These are phyloP conservation scores for Semnopithecus entellus DNA, from an alignment of 2,113 vertebrate species.

Conservation along the genomic window DNA sequence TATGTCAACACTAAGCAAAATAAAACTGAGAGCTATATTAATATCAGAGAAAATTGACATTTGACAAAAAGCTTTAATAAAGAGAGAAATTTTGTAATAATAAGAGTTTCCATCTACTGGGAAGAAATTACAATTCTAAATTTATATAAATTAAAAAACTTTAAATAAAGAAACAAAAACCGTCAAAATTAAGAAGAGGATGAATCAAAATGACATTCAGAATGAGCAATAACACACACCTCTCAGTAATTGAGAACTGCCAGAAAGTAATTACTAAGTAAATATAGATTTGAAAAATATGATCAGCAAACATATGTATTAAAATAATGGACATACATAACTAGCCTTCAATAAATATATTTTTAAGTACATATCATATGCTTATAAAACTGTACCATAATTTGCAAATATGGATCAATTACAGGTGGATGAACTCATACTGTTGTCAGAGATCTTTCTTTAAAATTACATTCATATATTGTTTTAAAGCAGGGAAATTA, in stretches of 20 bases:
- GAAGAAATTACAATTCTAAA: neutral
- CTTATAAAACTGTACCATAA: neutral
- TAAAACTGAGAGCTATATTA: neutral
- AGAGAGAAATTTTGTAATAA: neutral
- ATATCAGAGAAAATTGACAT: neutral
- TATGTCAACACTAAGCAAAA: neutral
- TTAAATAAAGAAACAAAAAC: neutral
- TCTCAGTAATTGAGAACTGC: neutral
- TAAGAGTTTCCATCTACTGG: neutral
- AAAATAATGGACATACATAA: neutral
- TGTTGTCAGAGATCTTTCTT: neutral
- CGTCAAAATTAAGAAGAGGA: neutral
- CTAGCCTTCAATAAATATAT: neutral
- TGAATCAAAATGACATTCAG: neutral
- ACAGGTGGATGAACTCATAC: neutral
- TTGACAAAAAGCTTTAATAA: neutral
- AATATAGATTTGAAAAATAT: neutral
- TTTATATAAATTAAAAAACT: neutral
- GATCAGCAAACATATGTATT: neutral
- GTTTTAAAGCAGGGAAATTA: neutral
- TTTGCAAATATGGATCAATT: neutral
- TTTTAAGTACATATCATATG: neutral
- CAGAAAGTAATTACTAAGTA: neutral
- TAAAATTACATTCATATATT: neutral
- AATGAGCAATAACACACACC: neutral